These are phyloP conservation scores for Platorchestia sp. DNA, from an alignment of 1,140 invertebrate species.

Conservation along the genomic window DNA sequence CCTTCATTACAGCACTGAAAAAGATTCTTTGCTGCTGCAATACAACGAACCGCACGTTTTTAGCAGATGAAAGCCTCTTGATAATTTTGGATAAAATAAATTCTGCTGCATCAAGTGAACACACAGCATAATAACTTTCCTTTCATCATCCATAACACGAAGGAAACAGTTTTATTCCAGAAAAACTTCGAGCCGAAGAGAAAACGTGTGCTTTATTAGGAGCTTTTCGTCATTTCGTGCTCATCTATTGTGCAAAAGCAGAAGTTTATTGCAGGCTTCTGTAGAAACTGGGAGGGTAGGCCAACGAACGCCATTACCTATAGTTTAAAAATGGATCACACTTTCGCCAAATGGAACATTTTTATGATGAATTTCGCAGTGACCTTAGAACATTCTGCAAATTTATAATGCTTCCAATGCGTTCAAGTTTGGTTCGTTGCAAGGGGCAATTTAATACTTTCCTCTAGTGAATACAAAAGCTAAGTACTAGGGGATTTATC, in stretches of 20 bases:
- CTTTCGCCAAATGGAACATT: too few species aligned
- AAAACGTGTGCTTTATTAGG: not conserved
- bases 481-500: too few species aligned
- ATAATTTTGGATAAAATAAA: not conserved
- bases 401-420: too few species aligned
- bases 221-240: not conserved
- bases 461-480: too few species aligned
- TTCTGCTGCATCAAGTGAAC: not conserved
- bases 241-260: not conserved
- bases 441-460: too few species aligned
- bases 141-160: not conserved
- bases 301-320: not conserved
- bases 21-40: not conserved
- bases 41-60: not conserved
- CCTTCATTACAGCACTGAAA: not conserved
- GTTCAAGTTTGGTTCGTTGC: too few species aligned
- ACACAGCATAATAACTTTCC: not conserved
- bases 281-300: not conserved
- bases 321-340: too few species aligned
- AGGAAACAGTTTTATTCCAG: not conserved
- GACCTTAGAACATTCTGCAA: too few species aligned
- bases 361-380: too few species aligned
- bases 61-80: not conserved
- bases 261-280: not conserved
- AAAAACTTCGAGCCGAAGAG: not conserved